Conservation (phyloP, 2,113 vertebrate species). For the Phylloscopus trochiloides region DNA sequence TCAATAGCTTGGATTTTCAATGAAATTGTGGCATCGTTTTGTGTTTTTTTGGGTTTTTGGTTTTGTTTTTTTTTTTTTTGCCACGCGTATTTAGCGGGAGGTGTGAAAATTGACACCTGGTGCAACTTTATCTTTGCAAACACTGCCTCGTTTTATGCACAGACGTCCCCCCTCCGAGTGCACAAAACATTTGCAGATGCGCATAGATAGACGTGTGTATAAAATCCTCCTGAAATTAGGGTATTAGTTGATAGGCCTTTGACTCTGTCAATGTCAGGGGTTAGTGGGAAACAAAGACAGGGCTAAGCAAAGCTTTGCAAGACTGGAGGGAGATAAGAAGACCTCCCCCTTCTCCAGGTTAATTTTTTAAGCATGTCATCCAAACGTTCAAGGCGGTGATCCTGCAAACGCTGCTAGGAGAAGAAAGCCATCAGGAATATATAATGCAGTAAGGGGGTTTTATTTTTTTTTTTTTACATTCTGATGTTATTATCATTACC, state of each 20-base stretch:
- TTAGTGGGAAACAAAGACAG: constrained; percentile 72
- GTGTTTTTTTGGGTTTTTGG: neutral
- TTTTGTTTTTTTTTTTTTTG: neutral
- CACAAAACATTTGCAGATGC: neutral
- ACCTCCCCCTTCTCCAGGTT: constrained; percentile 55
- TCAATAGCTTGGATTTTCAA: constrained; percentile 76
- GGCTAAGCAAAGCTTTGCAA: constrained; percentile 53
- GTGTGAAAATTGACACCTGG: constrained; percentile 75
- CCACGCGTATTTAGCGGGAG: constrained; percentile 56
- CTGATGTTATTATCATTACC: constrained; percentile 68
- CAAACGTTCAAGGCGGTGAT: constrained; percentile 56
- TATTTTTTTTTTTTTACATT: constrained; percentile 4
- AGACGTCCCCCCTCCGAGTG: neutral
- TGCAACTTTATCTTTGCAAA: constrained; percentile 75
- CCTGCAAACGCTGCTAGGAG: constrained; percentile 48
- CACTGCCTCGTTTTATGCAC: neutral
- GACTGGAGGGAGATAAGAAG: constrained; percentile 60
- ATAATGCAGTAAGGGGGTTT: constrained; percentile 8
- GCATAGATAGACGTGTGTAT: constrained; percentile 4
- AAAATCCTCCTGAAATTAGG: constrained; percentile 56
- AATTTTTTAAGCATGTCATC: constrained; percentile 49
- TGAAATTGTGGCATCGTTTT: constrained; percentile 59
- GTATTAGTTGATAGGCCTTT: constrained; percentile 72
- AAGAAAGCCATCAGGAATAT: constrained; percentile 54
- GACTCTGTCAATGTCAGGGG: constrained; percentile 70